Conservation (phyloP, 2,113 vertebrate species). For the Lagopus leucura region DNA sequence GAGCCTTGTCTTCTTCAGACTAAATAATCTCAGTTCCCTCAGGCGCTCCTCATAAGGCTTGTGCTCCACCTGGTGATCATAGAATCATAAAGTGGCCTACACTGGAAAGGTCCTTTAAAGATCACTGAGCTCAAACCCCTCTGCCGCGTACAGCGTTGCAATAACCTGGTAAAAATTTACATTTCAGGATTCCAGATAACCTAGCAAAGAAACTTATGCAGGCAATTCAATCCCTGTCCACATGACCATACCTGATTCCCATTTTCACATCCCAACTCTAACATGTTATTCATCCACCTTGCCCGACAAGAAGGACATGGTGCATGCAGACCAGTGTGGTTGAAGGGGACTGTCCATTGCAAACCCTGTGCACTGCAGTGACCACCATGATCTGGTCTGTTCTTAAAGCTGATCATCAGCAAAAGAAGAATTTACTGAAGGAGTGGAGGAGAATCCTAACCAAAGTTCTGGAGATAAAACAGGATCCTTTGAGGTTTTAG, state of each 20-base stretch:
- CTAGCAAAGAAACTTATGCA: neutral
- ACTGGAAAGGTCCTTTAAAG: no score
- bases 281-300: neutral
- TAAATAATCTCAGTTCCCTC: no score
- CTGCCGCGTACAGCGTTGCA: no score
- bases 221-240: neutral
- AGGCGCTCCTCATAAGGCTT: no score
- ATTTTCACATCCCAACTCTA: neutral
- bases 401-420: neutral
- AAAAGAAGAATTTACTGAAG: neutral
- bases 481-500: neutral
- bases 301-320: neutral
- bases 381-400: neutral
- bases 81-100: no score
- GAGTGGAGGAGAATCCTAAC: neutral
- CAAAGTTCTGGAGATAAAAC: neutral
- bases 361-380: neutral
- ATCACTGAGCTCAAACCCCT: no score
- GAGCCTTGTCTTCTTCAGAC: no score
- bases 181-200: neutral
- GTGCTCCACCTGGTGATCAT: no score
- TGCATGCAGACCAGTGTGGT: neutral
- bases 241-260: rapidly evolving
- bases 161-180: no score
- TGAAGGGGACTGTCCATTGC: rapidly evolving